Evolutionary conservation across 2,888 invertebrate species (phyloP), one percentile per base, ranked within the genome.

Genomic region (Carterocephalus palaemon): DNA sequence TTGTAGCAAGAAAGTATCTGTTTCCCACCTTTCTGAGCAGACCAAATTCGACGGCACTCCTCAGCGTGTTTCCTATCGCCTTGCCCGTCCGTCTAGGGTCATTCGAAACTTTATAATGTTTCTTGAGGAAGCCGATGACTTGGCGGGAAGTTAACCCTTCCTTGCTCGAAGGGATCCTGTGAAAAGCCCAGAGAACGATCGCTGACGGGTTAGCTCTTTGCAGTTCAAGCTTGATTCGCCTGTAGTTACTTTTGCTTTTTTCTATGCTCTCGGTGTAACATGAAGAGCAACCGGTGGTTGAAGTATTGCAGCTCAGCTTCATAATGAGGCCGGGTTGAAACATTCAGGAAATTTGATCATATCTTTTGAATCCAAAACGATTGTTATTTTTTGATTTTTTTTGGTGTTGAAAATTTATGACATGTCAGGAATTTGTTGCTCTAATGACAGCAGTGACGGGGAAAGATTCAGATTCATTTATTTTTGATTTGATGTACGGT

Each of bases 141-240:
- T 54, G 56, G 15, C 74, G 59, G 0, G 78, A 73, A 1, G 78
- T 76, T 0, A 80, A 53, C 0, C 80, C 80, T 10, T 61, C 20
- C 2, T 38, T 31, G n/a, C 28, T 28, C 0, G 71, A 62, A 2
- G 70, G 69, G 2, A 78, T 54, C 39, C 70, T 66, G 56, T 73
- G 72, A 48, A 80, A 80, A 0, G 75, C 73, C 76, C 75, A 76
- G 0, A 76, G 56, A 0, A 79, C 64, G 12, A 78, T 70, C 0
- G 78, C 75, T 0, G 73, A 76, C 1, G 79, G 78, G 7, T 69
- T 62, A 0, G 67, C 64, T 12, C 54, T 66, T 9, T 48, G 57
- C 1, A 73, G 33, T 0, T 69, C 76, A 0, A 36, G 31, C 42
- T 63, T 70, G 32, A 75, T 65, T 48, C 50, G 62, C 23, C 49